Evolutionary conservation across 2,797 vertebrate species (phyloP), one percentile per base, ranked within the genome.

Genomic region (Sphaeramia orbicularis): DNA sequence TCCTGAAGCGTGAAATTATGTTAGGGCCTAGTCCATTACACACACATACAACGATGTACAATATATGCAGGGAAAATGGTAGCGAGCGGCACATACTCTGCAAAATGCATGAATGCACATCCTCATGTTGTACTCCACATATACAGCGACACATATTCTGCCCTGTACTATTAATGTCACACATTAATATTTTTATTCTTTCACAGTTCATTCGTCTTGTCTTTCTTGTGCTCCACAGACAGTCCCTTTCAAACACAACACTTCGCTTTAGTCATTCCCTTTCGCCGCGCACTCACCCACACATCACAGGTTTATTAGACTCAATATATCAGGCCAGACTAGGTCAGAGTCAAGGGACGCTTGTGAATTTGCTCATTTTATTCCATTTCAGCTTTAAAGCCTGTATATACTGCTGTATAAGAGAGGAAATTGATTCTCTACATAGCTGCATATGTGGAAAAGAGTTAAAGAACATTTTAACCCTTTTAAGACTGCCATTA

Each of bases 11-110:
- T 87, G 81, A 88, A 91, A 86, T 86, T 30, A 80, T 61, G 54
- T 86, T 81, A 82, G 67, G 30, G 10, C 12, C 47, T 54, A 72
- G 67, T 81, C 78, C 81, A 91, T 89, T 89, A 84, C 68, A 80
- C 76, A 71, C 57, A 76, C 15, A 32, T 52, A 66, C 60, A 71
- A 15, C 60, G 47, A 76, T 60, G 21, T 40, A 11, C 14, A 14
- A 37, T 18, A 49, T 59, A 71, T 12, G n/a, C 2, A 8, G 27
- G 12, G n/a, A 38, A 55, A 35, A 66, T 40, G 27, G 21, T 16
- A 36, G 14, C 2, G 37, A 40, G 41, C 41, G 57, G 40, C 36
- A 65, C 41, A 54, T 21, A 38, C 41, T 41, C 52, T 27, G 1
- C 2, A n/a, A 51, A 7, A 66, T 51, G 68, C 69, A 59, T 65